Percentiles rank a stretch among this genome's conserved stretches.
Conservation (phyloP, 2,113 vertebrate genomes). For the Acanthisitta chloris region DNA sequence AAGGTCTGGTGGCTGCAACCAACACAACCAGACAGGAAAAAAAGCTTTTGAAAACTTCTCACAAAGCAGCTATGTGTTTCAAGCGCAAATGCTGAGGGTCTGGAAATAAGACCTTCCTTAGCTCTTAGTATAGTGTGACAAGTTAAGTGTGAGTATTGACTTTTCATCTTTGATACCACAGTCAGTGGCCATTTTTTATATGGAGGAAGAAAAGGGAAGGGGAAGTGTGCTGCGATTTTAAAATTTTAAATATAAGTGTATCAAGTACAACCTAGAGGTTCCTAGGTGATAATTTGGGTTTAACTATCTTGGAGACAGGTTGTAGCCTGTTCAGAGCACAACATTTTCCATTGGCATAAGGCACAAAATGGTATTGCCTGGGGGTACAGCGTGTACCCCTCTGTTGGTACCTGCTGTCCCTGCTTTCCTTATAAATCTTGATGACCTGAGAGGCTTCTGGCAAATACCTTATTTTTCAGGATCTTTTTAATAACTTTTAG, state of each 20-base stretch:
- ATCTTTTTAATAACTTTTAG: neutral
- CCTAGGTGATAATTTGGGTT: neutral
- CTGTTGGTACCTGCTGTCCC: neutral
- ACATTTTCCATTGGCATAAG: neutral
- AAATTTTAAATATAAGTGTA: neutral
- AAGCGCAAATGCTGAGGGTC: neutral
- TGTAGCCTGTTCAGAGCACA: neutral
- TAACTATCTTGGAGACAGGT: neutral
- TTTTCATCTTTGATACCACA: neutral
- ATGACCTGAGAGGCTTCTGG: neutral
- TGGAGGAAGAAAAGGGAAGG: neutral
- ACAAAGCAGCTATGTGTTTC: neutral
- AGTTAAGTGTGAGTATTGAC: neutral
- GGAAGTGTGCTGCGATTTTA: neutral
- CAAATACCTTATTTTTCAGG: neutral
- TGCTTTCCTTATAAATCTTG: neutral
- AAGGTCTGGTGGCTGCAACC: neutral
- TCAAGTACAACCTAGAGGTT: neutral
- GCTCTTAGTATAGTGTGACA: neutral
- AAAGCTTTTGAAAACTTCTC: neutral
- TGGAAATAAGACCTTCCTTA: neutral
- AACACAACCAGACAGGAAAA: neutral
- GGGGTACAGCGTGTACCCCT: neutral
- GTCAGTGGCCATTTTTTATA: neutral
- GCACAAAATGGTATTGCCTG: neutral